A percentile compares a stretch with the other conserved stretches of the same genome.
phyloP scores from a whole-genome alignment of 1,140 invertebrate species.

The Amphibalanus amphitrite region DNA sequence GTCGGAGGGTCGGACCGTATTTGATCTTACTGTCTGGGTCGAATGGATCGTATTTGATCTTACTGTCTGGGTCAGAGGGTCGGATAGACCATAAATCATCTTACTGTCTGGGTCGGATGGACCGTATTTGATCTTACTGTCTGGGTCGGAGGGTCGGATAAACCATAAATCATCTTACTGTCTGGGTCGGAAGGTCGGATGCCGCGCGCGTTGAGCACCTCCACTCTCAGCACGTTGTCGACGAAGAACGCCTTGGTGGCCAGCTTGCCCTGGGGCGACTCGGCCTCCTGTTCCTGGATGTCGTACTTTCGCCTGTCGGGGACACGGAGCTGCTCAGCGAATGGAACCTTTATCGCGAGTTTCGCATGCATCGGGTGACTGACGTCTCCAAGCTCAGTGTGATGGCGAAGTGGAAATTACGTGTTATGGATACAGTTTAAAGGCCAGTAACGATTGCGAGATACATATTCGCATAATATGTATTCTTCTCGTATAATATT shows the following conservation, averaged over 20 bases:
- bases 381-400: too few relatives aligned
- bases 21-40: not conserved
- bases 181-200: not conserved
- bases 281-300: not conserved
- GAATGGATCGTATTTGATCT: not conserved
- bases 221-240: not conserved
- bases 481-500: too few relatives aligned
- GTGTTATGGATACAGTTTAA: too few relatives aligned
- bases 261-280: not conserved
- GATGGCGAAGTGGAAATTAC: too few relatives aligned
- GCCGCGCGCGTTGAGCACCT: not conserved
- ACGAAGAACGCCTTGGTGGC: not conserved
- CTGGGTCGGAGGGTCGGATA: not conserved
- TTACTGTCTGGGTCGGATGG: not conserved
- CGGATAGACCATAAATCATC: not conserved
- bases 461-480: too few relatives aligned
- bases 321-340: constrained; percentile 6
- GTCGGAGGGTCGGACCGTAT: not conserved
- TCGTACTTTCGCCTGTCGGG: not conserved
- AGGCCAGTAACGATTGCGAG: too few relatives aligned
- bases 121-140: not conserved
- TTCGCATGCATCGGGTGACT: too few relatives aligned
- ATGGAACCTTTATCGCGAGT: constrained; percentile 6
- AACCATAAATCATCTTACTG: not conserved
- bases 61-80: not conserved